A percentile compares a stretch with the other conserved stretches of the same genome.
Conservation (phyloP, 2,797 vertebrate species). For the Xyrichtys novacula region DNA sequence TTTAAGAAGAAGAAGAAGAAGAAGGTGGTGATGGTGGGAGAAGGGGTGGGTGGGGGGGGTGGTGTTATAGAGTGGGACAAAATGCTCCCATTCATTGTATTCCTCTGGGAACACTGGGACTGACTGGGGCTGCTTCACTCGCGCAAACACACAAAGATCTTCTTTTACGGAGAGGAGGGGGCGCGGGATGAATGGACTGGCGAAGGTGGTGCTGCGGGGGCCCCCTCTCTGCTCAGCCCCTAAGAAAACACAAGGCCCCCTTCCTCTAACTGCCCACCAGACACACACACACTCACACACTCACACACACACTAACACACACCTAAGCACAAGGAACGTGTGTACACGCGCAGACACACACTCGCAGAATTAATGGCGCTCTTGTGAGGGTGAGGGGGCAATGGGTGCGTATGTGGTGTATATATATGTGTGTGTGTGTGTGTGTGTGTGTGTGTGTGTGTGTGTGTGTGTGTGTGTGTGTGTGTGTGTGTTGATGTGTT, state of each 20-base stretch:
- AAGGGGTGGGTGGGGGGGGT: not conserved
- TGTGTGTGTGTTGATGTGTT: slow-evolving; percentile 27
- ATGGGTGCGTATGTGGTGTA: slow-evolving; percentile 34
- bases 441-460: slow-evolving; percentile 24
- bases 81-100: slow-evolving; percentile 96
- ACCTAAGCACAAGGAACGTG: slow-evolving; percentile 60
- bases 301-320: slow-evolving; percentile 66
- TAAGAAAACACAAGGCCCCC: slow-evolving; percentile 94
- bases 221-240: slow-evolving; percentile 86
- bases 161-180: slow-evolving; percentile 83
- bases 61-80: slow-evolving; percentile 79
- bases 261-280: slow-evolving; percentile 85
- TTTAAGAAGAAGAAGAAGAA: slow-evolving; percentile 27
- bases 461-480: slow-evolving; percentile 26
- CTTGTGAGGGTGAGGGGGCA: slow-evolving; percentile 64
- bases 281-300: slow-evolving; percentile 67
- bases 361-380: slow-evolving; percentile 72
- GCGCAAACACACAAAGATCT: slow-evolving; percentile 94
- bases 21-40: not conserved
- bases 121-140: slow-evolving; percentile 83
- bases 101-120: slow-evolving; percentile 93
- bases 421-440: slow-evolving; percentile 29
- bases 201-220: slow-evolving; percentile 71
- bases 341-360: slow-evolving; percentile 50
- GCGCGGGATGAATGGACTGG: slow-evolving; percentile 90